Evolutionary conservation across 2,113 vertebrate genomes (phyloP), one percentile per base, ranked within the genome.

Genomic region (Vicugna pacos): DNA sequence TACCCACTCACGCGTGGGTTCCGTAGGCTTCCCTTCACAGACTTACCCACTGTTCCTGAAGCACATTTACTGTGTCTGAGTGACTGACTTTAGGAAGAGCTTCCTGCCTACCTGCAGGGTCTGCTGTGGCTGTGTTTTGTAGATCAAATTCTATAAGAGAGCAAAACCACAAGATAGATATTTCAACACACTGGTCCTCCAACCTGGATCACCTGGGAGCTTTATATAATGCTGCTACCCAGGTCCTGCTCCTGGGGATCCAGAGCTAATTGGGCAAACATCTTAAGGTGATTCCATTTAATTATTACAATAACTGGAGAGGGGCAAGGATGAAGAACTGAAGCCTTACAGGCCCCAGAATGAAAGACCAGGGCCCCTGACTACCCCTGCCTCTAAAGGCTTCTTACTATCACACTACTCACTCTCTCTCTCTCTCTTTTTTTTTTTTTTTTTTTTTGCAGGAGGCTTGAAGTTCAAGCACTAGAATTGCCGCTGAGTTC

Each of bases 271-370:
- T 83, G 35, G 19, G 10, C 20, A 89, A 89, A 89, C 24, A 86
- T 72, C 87, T 86, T 42, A 76, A 54, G 20, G 46, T 64, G 60
- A 94, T 92, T 94, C 85, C 50, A 62, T 52, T 93, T 93, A 56
- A 89, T 56, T 24, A 64, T 73, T 26, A 38, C 22, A 72, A 14
- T 77, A 83, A 50, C 70, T 46, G 58, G 7, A 94, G 38, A 76
- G 3, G 15, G 58, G 1, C 0, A 17, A 3, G 13, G 22, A 60
- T 32, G 20, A 84, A 82, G 92, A 86, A 91, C 42, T 48, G 19
- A 92, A 87, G 28, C 13, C 81, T 38, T 42, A 32, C 58, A 62
- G 88, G 2, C 5, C 48, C 22, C 12, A 13, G 35, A 89, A 46
- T 58, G 28, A 83, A 80, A 60, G 69, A 16, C 19, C 42, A 62